Base-by-base conservation (phyloP, 2,888 invertebrate species). In the Willowsia nigromaculata region DNA sequence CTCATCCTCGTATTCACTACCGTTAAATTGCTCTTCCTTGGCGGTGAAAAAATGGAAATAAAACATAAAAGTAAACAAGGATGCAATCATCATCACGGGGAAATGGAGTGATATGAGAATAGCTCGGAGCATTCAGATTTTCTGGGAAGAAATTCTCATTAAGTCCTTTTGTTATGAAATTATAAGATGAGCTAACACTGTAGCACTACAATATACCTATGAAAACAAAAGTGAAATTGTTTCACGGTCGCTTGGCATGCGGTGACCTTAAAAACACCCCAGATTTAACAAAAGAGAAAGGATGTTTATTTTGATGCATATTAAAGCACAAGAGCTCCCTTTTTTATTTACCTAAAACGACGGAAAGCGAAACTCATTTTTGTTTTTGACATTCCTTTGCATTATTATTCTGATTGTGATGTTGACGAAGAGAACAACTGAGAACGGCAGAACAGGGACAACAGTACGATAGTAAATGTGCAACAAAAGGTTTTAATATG, bases 381-480 rank as follows among this genome's bases (percentile, higher is more conserved):
- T 50, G 50, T 50, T 9, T 56, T 22, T 18, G 18, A 18, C 22
- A 56, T 18, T 56, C 56, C 25, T 2, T 2, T n/a, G n/a, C n/a
- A n/a, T 56, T 5, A 56, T 56, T 4, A 5, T 3, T 18, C 5
- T 56, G 22, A 3, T 56, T 11, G 22, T 56, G 2, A 3, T 5
- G 4, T 22, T 22, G 13, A 22, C 18, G 3, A 11, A 4, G n/a
- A 53, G 5, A 22, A 15, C n/a, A 30, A 30, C 40, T 15, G 18
- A 68, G n/a, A 68, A 68, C 30, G 30, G 33, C 47, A 33, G 40
- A 71, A 43, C 47, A 1, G 50, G 15, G 50, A n/a, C n/a, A 71
- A 25, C 43, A 47, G n/a, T n/a, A 81, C 18, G 47, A 40, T 25
- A 81, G 62, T 37, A 56, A 59, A 62, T 81, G 81, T 5, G 56